Conservation (phyloP, 2,888 invertebrate genomes). For the Reticulitermes lucifugus region DNA sequence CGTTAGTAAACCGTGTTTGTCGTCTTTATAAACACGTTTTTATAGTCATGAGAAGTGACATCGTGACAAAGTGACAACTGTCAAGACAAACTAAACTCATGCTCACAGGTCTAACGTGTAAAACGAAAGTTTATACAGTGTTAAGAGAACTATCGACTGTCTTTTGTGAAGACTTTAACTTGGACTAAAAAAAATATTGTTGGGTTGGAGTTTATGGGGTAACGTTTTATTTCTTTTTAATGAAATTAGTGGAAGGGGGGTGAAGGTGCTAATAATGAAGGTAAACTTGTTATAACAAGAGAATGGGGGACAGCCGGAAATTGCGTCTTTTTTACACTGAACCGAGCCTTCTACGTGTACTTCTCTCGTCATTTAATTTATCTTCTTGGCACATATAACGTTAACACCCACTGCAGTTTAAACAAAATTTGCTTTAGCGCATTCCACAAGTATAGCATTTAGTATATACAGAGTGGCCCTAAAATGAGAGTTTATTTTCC, state of each 20-base stretch:
- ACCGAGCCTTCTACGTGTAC: neutral
- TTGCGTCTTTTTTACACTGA: neutral
- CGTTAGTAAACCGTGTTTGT: neutral
- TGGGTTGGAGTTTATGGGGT: neutral
- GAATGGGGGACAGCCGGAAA: conserved; percentile 21
- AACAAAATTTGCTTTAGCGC: too few relatives aligned
- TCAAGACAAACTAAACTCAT: neutral
- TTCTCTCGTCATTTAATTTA: neutral
- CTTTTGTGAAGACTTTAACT: neutral
- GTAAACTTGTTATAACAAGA: conserved; percentile 25
- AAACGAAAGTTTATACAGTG: neutral
- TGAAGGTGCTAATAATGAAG: conserved; percentile 31
- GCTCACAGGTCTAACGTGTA: neutral
- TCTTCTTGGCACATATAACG: neutral
- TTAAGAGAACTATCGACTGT: neutral
- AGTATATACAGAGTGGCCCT: too few relatives aligned
- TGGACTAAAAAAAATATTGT: neutral
- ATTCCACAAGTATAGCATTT: too few relatives aligned
- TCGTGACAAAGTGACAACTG: neutral
- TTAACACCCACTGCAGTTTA: too few relatives aligned
- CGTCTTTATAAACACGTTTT: neutral
- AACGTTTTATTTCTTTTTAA: conserved; percentile 13
- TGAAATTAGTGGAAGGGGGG: conserved; percentile 20
- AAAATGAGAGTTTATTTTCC: too few relatives aligned
- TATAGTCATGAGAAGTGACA: conserved; percentile 10